Conservation (phyloP, 2,113 vertebrate genomes). For the Glareola pratincola region DNA sequence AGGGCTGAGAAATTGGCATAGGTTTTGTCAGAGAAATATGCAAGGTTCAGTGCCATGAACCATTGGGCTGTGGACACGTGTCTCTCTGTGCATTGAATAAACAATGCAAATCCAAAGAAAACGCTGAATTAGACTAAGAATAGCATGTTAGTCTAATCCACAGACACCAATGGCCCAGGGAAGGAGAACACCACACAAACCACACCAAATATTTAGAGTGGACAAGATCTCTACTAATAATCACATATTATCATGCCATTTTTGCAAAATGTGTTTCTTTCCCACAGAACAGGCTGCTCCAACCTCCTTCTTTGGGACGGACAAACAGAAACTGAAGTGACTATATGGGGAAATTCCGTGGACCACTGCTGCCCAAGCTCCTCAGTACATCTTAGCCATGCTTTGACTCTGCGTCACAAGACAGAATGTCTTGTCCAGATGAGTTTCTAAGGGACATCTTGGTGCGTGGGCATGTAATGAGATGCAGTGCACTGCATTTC, state of each 20-base stretch:
- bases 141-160: not conserved
- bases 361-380: too few species aligned
- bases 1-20: not conserved
- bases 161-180: not conserved
- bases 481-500: not conserved
- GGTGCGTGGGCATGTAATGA: not conserved
- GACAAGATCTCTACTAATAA: not conserved
- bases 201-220: not conserved
- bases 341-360: too few species aligned
- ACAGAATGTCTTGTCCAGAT: not conserved
- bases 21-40: not conserved
- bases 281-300: not conserved
- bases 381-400: not conserved
- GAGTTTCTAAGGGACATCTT: not conserved
- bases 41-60: not conserved
- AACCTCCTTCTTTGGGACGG: not conserved
- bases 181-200: constrained; percentile 4
- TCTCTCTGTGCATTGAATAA: not conserved
- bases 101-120: not conserved
- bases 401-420: accelerated
- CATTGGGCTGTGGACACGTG: not conserved
- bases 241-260: not conserved
- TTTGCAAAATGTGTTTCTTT: not conserved
- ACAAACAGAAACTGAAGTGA: not conserved
- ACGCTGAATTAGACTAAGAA: not conserved